These are phyloP conservation scores for Nipponacmea schrenckii DNA, from an alignment of 2,888 invertebrate genomes.

Conservation along the genomic window DNA sequence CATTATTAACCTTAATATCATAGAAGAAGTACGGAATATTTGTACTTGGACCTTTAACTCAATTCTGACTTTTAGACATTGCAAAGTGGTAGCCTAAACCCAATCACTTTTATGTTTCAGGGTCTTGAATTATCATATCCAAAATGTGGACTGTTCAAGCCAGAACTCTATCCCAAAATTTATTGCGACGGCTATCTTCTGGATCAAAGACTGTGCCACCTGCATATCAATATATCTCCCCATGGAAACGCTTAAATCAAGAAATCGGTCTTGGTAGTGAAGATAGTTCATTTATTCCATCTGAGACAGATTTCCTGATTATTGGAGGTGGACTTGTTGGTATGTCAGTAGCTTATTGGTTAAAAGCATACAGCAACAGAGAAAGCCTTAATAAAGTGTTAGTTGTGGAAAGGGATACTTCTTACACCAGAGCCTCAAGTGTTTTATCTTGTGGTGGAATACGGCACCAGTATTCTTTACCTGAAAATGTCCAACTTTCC, in stretches of 20 bases:
- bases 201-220: not conserved
- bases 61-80: not conserved
- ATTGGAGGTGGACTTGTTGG: conserved; percentile 91
- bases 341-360: conserved; percentile 88
- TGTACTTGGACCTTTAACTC: not conserved
- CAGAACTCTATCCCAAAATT: too few species aligned
- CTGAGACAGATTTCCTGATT: conserved; percentile 79
- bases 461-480: conserved; percentile 90
- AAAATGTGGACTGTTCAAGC: too few species aligned
- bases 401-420: conserved; percentile 88
- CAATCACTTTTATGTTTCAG: not conserved
- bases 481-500: conserved; percentile 93
- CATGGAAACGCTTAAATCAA: conserved; percentile 45
- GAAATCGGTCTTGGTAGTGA: conserved; percentile 34
- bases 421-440: conserved; percentile 73
- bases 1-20: too few species aligned
- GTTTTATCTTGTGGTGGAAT: conserved; percentile 86
- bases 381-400: conserved; percentile 72
- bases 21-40: too few species aligned
- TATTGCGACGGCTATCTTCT: not conserved
- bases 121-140: not conserved
- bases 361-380: conserved; percentile 72
- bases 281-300: conserved; percentile 40
- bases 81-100: not conserved
- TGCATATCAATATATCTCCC: conserved; percentile 32